These are phyloP conservation scores for Thunnus thynnus DNA, from an alignment of 2,113 vertebrate genomes.

Conservation along the genomic window DNA sequence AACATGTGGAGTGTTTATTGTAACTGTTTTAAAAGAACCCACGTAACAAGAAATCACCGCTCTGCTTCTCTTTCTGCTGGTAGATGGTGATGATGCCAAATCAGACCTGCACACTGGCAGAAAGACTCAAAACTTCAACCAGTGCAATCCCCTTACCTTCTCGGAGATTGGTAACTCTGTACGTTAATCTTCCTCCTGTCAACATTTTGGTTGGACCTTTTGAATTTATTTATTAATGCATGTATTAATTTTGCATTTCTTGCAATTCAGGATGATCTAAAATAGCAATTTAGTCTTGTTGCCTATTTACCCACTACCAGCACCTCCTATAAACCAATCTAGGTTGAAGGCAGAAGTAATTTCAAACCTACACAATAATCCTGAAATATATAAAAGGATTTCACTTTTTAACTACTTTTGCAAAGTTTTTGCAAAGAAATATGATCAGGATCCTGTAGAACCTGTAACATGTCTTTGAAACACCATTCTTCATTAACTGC, in stretches of 20 bases:
- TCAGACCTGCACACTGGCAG: background rate
- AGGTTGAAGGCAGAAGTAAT: too few species aligned
- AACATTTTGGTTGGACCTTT: background rate
- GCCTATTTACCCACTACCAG: too few species aligned
- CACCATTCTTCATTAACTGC: too few species aligned
- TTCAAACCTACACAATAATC: too few species aligned
- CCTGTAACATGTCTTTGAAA: too few species aligned
- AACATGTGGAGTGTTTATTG: background rate
- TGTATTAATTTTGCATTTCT: background rate
- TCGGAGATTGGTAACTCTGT: constrained; percentile 85
- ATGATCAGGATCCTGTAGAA: too few species aligned
- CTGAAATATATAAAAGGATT: too few species aligned
- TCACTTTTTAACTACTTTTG: too few species aligned
- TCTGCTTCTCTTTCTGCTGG: background rate
- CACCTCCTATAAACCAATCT: too few species aligned
- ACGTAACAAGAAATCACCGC: background rate
- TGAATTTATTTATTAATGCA: too few species aligned
- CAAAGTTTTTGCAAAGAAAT: too few species aligned
- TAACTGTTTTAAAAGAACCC: background rate
- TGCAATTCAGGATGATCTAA: background rate
- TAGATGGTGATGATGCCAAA: background rate
- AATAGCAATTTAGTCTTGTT: background rate
- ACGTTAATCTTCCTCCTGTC: constrained; percentile 19
- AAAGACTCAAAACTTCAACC: constrained; percentile 1
- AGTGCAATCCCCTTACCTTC: constrained; percentile 1